Conservation (phyloP, 1,140 invertebrate genomes). For the Bombus waltoni region DNA sequence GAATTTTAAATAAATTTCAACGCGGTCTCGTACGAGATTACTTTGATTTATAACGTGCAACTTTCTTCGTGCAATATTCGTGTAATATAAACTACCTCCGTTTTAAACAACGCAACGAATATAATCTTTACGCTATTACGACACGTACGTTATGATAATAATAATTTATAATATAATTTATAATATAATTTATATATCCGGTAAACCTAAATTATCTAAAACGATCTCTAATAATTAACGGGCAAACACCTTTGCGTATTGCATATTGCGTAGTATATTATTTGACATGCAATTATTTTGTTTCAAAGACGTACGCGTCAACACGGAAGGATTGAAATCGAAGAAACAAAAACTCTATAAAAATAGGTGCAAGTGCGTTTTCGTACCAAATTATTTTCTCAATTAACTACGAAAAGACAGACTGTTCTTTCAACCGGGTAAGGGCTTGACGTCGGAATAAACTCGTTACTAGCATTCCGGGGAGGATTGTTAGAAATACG, state of each 20-base stretch:
- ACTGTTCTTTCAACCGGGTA: background rate
- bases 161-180: no score
- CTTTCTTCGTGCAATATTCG: background rate
- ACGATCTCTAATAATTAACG: no score
- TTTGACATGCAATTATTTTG: no score
- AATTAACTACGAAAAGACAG: background rate
- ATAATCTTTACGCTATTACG: no score
- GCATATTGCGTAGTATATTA: no score
- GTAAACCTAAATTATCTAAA: no score
- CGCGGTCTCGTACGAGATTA: background rate
- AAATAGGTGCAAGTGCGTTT: background rate
- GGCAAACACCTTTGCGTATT: no score
- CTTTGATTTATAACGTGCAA: background rate
- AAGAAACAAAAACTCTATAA: background rate
- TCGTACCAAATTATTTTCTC: background rate
- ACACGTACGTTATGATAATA: no score
- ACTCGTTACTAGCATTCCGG: background rate
- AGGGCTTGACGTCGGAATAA: background rate
- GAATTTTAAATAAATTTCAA: slow-evolving; percentile 2
- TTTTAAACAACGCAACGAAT: background rate
- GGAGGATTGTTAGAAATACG: background rate
- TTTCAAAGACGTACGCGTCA: background rate
- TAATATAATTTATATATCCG: no score
- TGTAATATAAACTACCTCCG: background rate
- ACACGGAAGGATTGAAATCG: background rate